Conservation (phyloP, 2,797 vertebrate genomes). For the Callimico goeldii region DNA sequence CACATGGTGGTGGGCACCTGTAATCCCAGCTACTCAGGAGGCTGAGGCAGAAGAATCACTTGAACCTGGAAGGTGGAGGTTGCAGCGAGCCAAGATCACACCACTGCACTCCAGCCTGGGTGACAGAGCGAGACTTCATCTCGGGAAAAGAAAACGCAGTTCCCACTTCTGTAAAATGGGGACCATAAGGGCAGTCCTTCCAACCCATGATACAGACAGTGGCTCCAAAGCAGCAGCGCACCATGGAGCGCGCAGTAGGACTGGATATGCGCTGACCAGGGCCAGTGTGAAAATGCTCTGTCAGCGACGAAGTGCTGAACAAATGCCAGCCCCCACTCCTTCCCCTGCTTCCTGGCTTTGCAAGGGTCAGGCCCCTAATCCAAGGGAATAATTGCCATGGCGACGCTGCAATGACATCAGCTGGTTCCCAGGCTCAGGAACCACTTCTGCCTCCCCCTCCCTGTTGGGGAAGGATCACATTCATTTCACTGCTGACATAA, state of each 20-base stretch:
- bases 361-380: constrained; percentile 58
- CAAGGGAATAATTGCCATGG: constrained; percentile 44
- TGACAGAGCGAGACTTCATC: too few relatives aligned
- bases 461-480: background rate
- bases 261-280: fast-evolving
- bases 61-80: too few relatives aligned
- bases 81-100: too few relatives aligned
- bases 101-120: too few relatives aligned
- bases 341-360: constrained; percentile 42
- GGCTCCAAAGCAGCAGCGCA: background rate
- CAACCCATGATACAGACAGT: fast-evolving
- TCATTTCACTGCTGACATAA: background rate
- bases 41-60: too few relatives aligned
- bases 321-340: background rate
- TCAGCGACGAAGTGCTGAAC: background rate
- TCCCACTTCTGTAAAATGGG: constrained; percentile 5
- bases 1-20: too few relatives aligned
- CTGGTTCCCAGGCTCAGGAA: constrained; percentile 67
- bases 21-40: too few relatives aligned
- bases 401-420: constrained; percentile 51
- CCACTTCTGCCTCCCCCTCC: constrained; percentile 22
- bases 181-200: background rate
- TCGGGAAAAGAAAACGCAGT: background rate
- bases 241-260: background rate
- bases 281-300: background rate